Evolutionary conservation across 2,888 invertebrate species (phyloP).

Genomic region (Auanema sp.): DNA sequence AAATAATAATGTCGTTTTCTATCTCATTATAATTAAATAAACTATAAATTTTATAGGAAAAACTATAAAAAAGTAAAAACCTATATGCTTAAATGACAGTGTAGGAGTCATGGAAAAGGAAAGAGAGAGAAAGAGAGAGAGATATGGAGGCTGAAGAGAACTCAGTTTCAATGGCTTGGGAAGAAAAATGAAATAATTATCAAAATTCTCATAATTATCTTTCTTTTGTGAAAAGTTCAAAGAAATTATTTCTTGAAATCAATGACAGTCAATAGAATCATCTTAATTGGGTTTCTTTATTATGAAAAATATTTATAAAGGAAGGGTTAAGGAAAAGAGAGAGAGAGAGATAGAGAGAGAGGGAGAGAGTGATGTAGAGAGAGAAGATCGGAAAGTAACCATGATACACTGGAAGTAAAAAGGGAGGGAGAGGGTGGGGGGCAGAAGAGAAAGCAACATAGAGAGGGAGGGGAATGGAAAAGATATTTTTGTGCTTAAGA

Average conservation of each 20-base stretch:
- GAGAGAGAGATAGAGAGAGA: no score
- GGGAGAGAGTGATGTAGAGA: no score
- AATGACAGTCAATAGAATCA: background rate
- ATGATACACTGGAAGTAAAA: conserved; percentile 3
- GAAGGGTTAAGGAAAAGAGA: background rate
- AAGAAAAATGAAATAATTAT: background rate
- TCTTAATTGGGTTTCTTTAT: background rate
- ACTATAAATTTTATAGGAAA: background rate
- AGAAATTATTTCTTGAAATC: conserved; percentile 6
- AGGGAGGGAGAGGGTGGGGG: background rate
- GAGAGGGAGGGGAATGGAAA: no score
- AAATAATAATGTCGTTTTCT: no score
- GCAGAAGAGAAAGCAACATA: no score
- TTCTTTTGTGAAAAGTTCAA: background rate
- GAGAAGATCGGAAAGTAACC: conserved; percentile 18
- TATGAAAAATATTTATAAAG: background rate
- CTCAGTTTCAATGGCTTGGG: background rate
- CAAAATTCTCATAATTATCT: background rate
- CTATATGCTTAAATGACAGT: background rate
- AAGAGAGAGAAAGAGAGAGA: background rate
- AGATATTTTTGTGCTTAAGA: background rate
- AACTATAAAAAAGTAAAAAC: background rate
- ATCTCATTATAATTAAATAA: no score
- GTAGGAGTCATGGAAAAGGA: background rate
- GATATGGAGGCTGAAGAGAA: no score